These are phyloP conservation scores for Paralichthys olivaceus DNA, from an alignment of 2,113 vertebrate species.

Conservation along the genomic window DNA sequence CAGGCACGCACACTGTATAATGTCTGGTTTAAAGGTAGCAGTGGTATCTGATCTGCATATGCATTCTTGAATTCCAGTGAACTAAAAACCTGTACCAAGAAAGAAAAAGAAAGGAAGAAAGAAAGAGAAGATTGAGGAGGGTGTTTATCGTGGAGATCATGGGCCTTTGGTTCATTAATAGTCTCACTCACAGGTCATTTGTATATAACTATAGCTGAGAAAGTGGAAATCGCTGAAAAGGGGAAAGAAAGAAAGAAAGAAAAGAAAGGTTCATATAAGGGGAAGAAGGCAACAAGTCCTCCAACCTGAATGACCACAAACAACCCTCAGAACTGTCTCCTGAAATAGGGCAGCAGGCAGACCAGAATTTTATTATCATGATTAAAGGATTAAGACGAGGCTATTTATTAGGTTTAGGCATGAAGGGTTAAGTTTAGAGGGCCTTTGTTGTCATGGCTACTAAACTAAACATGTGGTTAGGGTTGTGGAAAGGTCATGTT, in stretches of 20 bases:
- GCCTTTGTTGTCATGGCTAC: too few relatives aligned
- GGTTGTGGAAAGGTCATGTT: too few relatives aligned
- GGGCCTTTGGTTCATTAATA: background rate
- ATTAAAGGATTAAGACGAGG: too few relatives aligned
- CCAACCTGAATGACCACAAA: too few relatives aligned
- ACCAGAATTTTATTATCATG: too few relatives aligned
- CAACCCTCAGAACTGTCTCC: too few relatives aligned
- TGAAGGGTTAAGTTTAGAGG: too few relatives aligned
- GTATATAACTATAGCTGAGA: slow-evolving; percentile 8
- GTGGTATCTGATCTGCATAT: slow-evolving; percentile 10
- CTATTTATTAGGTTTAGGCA: too few relatives aligned
- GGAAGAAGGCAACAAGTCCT: too few relatives aligned
- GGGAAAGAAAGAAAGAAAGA: background rate
- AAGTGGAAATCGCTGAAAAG: background rate
- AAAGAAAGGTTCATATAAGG: too few relatives aligned
- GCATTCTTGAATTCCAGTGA: slow-evolving; percentile 40
- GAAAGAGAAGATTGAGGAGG: background rate
- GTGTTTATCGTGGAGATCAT: slow-evolving; percentile 4
- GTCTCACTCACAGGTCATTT: slow-evolving; percentile 18
- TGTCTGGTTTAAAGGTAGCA: slow-evolving; percentile 46
- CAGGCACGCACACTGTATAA: background rate
- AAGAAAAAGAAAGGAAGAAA: slow-evolving; percentile 10
- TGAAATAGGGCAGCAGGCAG: too few relatives aligned
- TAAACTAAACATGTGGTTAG: too few relatives aligned
- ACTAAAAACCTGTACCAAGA: slow-evolving; percentile 24